These are phyloP conservation scores for Ariolimax columbianus DNA, from an alignment of 2,888 invertebrate genomes.

Conservation along the genomic window DNA sequence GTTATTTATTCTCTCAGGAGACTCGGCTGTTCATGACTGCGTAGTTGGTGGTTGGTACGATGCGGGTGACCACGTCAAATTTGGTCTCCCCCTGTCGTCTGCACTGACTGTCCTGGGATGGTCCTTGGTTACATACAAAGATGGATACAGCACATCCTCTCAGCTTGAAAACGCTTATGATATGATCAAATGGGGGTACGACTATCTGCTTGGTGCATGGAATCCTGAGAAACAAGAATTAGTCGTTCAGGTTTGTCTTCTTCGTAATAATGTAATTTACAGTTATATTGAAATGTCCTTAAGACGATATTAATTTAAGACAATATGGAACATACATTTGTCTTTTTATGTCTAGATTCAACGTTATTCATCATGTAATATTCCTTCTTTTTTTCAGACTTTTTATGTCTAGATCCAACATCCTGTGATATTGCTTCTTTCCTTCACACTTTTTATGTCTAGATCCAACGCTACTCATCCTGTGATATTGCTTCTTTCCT, in stretches of 20 bases:
- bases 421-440: too few relatives aligned
- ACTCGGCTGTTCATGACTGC: slow-evolving; percentile 28
- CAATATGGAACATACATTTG: too few relatives aligned
- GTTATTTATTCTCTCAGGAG: not conserved
- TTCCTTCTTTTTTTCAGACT: too few relatives aligned
- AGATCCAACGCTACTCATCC: too few relatives aligned
- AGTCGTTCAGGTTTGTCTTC: slow-evolving; percentile 41
- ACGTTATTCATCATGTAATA: too few relatives aligned
- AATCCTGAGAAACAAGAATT: slow-evolving; percentile 40
- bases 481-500: too few relatives aligned
- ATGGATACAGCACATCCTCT: slow-evolving; percentile 58
- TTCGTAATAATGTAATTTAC: not conserved
- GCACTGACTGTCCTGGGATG: slow-evolving; percentile 59
- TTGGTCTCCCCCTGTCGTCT: slow-evolving; percentile 61
- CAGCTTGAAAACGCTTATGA: slow-evolving; percentile 64
- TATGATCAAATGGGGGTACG: slow-evolving; percentile 82
- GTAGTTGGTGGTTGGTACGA: slow-evolving; percentile 51
- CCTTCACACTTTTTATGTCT: too few relatives aligned
- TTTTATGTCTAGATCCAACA: too few relatives aligned
- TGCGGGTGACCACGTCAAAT: slow-evolving; percentile 65
- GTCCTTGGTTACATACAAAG: slow-evolving; percentile 60
- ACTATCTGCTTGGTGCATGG: slow-evolving; percentile 81
- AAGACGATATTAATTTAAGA: too few relatives aligned
- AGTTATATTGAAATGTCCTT: too few relatives aligned
- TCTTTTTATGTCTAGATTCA: too few relatives aligned